Evolutionary conservation across 2,113 vertebrate genomes (phyloP), one percentile per base, ranked within the genome.

Genomic region (Rhabdornis inornatus): DNA sequence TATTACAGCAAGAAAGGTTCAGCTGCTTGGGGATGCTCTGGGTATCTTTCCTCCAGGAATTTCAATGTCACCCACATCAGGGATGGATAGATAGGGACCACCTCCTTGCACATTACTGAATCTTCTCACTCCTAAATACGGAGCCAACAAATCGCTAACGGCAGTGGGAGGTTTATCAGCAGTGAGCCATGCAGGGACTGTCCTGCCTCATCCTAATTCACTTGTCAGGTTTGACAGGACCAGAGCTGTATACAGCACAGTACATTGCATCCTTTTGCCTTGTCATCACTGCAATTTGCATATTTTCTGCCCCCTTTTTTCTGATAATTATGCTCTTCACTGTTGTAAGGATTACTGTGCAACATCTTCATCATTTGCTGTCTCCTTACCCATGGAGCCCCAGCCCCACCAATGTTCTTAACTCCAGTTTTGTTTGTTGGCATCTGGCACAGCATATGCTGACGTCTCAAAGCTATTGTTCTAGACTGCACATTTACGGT

Each of bases 381-480:
- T 21, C 84, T 76, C 70, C 82, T 64, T 40, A 33, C 9, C 22
- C 5, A 0, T 2, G 30, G 59, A 93, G 16, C 33, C 47, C 47
- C 13, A 83, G 47, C 11, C 16, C 19, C 80, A 83, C 13, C 30
- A 2, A 33, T 2, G 30, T 61, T 45, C 66, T 81, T 35, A 80
- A 39, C 72, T 72, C n/a, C 53, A 15, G 23, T 53, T 57, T 56
- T 78, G 55, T 57, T 55, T 59, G 81, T 30, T 71, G 81, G 84
- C 92, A 84, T 87, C 90, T 94, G 90, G 93, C 80, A 83, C 72
- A 55, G 81, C 89, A 84, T 89, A 68, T 80, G 83, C 82, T 81
- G 87, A 80, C 8, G 19, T 86, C 88, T 86, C 94, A 69, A 55
- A 93, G 83, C 90, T 90, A 55, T 90, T 94, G 83, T 71, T 93